Base-by-base conservation (phyloP, 2,113 vertebrate genomes). In the Uria aalge region DNA sequence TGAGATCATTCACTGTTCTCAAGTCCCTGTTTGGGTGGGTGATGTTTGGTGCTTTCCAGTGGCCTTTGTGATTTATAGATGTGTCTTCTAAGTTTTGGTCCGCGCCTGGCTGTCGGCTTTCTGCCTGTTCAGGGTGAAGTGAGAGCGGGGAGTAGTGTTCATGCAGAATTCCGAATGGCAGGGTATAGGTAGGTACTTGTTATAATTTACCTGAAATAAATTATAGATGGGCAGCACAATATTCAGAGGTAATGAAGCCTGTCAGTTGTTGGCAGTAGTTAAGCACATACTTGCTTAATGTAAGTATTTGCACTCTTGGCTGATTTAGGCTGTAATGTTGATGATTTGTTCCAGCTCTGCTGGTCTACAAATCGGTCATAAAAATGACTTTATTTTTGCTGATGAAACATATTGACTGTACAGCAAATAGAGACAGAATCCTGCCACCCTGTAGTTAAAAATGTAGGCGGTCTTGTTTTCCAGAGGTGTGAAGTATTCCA, bases 121-220 rank as follows among this genome's bases (percentile, higher is more conserved):
- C 47, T 1, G 6, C 52, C 47, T 9, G 20, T 0, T 29, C 27
- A 3, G 73, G 19, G 3, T 14, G 12, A 23, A 18, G 38, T 1
- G 17, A 18, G 59, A 40, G 67, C 7, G 4, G 47, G 63, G 5
- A 8, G 36, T 0, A 0, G 36, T 60, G 73, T 26, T 62, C 22
- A 0, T 57, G 69, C 56, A 6, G 68, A 13, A 45, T 64, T 48
- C 62, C 2, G 1, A 1, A 1, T 0, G 27, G 50, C 67, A 53
- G 59, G 60, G 12, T 9, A 14, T 12, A 40, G 76, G 21, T 16
- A 45, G 80, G 24, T 12, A 3, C 55, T 69, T 4, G 67, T 41
- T 56, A 8, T 11, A 10, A 48, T 13, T 36, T 36, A 48, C 73
- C 84, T 34, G 41, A 2, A 9, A 30, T 12, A 0, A 29, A 18